Evolutionary conservation across 2,797 vertebrate genomes (phyloP).

Genomic region (Acropternis orthonyx): DNA sequence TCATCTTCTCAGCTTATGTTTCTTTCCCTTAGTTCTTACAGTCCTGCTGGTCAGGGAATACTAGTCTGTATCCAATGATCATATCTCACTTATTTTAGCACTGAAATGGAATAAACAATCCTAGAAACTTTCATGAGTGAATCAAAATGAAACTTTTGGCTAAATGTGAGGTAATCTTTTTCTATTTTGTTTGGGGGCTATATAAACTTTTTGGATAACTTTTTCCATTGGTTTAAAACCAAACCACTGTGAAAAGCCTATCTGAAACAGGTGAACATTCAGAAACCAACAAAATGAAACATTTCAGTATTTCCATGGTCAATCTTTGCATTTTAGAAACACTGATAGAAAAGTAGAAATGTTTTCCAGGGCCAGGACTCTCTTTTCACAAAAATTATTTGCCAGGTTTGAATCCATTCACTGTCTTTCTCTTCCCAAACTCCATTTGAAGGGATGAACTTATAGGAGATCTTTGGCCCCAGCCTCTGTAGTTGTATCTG

Average conservation of each 20-base stretch:
- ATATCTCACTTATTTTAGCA: neutral
- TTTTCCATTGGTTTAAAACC: neutral
- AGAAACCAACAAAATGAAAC: neutral
- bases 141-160: neutral
- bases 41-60: neutral
- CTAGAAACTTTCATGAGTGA: neutral
- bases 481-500: neutral
- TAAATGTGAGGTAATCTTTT: neutral
- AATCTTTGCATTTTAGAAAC: neutral
- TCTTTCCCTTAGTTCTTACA: neutral
- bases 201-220: neutral
- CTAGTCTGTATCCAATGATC: neutral
- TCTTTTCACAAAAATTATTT: neutral
- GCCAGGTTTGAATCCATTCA: neutral
- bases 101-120: neutral
- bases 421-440: neutral
- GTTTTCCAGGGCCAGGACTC: neutral
- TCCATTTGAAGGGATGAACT: neutral
- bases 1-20: neutral
- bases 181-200: neutral
- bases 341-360: neutral
- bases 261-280: neutral
- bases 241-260: neutral
- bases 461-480: neutral
- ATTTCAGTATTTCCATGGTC: neutral